These are phyloP conservation scores for Mus musculus DNA, from an alignment of 2,113 vertebrate genomes.

Conservation along the genomic window DNA sequence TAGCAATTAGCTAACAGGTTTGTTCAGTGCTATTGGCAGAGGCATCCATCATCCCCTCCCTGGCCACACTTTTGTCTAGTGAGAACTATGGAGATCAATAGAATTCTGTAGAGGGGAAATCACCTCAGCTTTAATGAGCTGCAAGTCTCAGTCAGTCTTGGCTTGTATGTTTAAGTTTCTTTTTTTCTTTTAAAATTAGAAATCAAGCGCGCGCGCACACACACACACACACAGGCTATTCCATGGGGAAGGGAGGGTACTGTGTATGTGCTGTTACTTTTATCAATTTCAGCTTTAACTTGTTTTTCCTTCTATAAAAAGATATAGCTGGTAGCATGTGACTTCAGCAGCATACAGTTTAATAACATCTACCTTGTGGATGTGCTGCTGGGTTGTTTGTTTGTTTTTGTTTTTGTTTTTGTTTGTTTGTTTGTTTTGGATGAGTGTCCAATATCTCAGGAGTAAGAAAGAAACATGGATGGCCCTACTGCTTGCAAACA, in stretches of 20 bases:
- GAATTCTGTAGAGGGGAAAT: slow-evolving; percentile 97
- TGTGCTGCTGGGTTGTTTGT: neutral
- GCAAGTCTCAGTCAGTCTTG: slow-evolving; percentile 90
- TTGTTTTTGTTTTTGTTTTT: too few relatives aligned
- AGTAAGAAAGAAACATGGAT: slow-evolving; percentile 20
- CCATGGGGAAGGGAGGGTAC: slow-evolving; percentile 86
- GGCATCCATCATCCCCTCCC: slow-evolving; percentile 94
- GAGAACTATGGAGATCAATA: slow-evolving; percentile 95
- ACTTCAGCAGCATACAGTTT: slow-evolving; percentile 51
- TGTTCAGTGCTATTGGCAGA: slow-evolving; percentile 97
- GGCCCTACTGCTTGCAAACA: neutral
- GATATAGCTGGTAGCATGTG: slow-evolving; percentile 68
- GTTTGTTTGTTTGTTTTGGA: too few relatives aligned
- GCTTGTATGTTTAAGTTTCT: slow-evolving; percentile 92
- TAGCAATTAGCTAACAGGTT: slow-evolving; percentile 99
- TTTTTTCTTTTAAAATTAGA: slow-evolving; percentile 92
- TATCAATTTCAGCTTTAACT: slow-evolving; percentile 91
- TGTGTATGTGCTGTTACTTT: slow-evolving; percentile 92
- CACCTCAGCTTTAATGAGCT: slow-evolving; percentile 94
- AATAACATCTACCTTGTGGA: slow-evolving; percentile 37
- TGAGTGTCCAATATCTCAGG: neutral
- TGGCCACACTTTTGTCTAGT: slow-evolving; percentile 91
- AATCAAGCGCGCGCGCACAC: slow-evolving; percentile 80
- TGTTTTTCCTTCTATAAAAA: slow-evolving; percentile 82
- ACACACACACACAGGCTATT: slow-evolving; percentile 65